These are phyloP conservation scores for Drosophila histrio DNA, from an alignment of 2,888 invertebrate species.

Conservation along the genomic window DNA sequence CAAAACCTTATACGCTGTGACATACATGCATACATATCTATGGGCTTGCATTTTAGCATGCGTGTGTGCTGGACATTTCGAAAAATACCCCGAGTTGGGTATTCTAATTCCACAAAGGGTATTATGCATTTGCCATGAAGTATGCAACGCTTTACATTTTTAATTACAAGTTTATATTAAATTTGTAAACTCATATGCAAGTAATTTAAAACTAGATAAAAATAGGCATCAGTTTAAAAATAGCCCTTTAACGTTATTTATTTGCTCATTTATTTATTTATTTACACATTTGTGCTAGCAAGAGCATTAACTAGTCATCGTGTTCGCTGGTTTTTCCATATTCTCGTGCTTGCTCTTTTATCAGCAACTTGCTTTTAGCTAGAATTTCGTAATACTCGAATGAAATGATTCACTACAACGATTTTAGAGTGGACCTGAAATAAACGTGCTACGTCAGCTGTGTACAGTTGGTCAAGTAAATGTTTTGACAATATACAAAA, in stretches of 20 bases:
- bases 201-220: neutral
- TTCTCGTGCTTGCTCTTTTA: conserved; percentile 28
- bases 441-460: conserved; percentile 1
- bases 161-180: too few species aligned
- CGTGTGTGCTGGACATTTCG: neutral
- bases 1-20: too few species aligned
- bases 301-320: neutral
- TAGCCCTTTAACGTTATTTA: too few species aligned
- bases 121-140: neutral
- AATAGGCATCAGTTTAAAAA: too few species aligned
- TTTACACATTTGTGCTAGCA: neutral
- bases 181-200: neutral
- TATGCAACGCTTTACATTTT: neutral
- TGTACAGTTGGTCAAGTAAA: too few species aligned
- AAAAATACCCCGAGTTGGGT: neutral
- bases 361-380: conserved; percentile 31
- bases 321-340: neutral
- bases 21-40: too few species aligned
- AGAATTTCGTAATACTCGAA: conserved; percentile 44
- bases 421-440: conserved; percentile 46
- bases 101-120: neutral
- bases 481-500: too few species aligned
- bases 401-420: conserved; percentile 28
- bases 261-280: neutral
- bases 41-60: too few species aligned